phyloP scores from a whole-genome alignment of 2,888 invertebrate genomes.

The Trissoscelio sp. region DNA sequence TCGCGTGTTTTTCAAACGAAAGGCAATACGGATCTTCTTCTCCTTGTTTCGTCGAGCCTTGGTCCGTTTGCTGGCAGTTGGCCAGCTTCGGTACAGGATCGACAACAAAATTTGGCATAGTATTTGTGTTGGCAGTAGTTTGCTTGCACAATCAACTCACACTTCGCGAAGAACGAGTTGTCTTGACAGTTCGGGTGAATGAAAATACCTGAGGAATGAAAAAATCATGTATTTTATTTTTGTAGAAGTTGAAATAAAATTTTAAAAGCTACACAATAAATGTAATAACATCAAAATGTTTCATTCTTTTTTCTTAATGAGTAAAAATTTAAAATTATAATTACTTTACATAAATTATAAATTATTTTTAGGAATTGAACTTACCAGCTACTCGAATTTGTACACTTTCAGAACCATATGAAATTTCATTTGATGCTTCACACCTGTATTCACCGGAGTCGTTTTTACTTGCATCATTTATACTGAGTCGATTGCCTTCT shows the following conservation, averaged over 20 bases:
- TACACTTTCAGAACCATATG: conserved; percentile 87
- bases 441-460: conserved; percentile 94
- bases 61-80: conserved; percentile 86
- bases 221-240: conserved; percentile 1
- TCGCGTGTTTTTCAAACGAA: conserved; percentile 55
- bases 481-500: conserved; percentile 89
- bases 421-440: conserved; percentile 91
- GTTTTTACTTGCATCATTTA: conserved; percentile 86
- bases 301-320: too few relatives aligned
- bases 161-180: conserved; percentile 95
- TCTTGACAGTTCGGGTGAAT: conserved; percentile 93
- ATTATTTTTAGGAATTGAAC: too few relatives aligned
- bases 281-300: too few relatives aligned
- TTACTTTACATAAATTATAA: conserved; percentile 25
- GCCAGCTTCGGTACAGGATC: conserved; percentile 95
- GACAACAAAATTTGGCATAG: conserved; percentile 97
- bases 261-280: too few relatives aligned
- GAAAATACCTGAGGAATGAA: conserved; percentile 86
- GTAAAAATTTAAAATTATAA: neutral
- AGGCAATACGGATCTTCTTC: conserved; percentile 72
- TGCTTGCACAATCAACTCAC: conserved; percentile 93
- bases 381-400: conserved; percentile 91
- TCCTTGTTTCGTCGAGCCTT: conserved; percentile 80
- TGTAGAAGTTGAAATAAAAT: too few relatives aligned
- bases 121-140: conserved; percentile 94